Base-by-base conservation (phyloP, 2,797 vertebrate genomes). In the Rhinogobio ventralis region DNA sequence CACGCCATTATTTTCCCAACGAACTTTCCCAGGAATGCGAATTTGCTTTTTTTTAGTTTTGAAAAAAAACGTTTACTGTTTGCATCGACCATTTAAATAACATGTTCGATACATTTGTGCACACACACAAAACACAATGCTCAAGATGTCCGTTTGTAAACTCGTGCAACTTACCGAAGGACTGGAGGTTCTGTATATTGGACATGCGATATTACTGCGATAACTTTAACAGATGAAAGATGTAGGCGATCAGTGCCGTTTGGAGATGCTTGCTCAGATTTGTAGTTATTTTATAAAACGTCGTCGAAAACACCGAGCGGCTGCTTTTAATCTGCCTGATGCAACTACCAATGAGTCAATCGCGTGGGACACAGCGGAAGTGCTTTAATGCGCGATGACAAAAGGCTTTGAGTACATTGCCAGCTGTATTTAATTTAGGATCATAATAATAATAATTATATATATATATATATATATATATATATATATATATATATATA, bases 111-210 rank as follows among this genome's bases (percentile, higher is more conserved):
- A 9, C 6, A 2, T 57, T 49, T 2, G 7, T 11, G 8, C 13
- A 14, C 23, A 79, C 51, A 93, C 89, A 95, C 94, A 94, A 93
- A 94, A 95, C 6, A 25, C 93, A 94, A 86, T 94, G 93, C 60
- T 11, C 51, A 11, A 49, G 25, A 30, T 23, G 17, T 28, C 36
- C 8, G 23, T 19, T 20, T 14, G 46, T 36, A 36, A n/a, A 11
- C 77, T 64, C 62, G 46, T 6, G 93, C 92, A 94, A 80, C 97
- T 97, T 82, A 99, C 97, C 97, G 94, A 96, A 98, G 93, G 96
- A 93, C 91, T 96, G 93, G 96, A 98, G 97, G 96, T 97, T 99
- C 97, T 98, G 97, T 92, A 88, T 97, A 96, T 94, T 93, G 95
- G 97, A 97, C 97, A 97, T 98, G 96, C 96, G 95, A 96, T 91